phyloP scores from a whole-genome alignment of 1,140 invertebrate genomes.

The Plectus sambesii region DNA sequence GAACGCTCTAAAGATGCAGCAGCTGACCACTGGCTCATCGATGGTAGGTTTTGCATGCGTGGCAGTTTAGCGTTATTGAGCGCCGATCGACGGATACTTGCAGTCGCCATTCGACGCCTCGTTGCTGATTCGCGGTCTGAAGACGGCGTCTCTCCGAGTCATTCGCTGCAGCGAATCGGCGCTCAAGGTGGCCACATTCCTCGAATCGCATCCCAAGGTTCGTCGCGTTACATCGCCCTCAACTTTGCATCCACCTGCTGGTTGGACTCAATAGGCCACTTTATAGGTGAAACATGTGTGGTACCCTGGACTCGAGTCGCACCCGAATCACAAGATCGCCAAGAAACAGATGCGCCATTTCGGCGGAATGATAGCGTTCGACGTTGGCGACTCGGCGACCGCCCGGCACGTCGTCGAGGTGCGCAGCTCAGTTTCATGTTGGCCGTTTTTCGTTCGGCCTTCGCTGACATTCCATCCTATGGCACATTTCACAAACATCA shows the following conservation, averaged over 20 bases:
- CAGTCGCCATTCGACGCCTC: conserved; percentile 44
- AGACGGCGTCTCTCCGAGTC: conserved; percentile 46
- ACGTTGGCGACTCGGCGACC: too few relatives aligned
- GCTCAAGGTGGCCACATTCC: conserved; percentile 44
- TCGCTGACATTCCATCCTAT: too few relatives aligned
- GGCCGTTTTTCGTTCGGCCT: too few relatives aligned
- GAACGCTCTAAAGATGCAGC: too few relatives aligned
- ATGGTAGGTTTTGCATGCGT: too few relatives aligned
- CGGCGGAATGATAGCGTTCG: conserved; percentile 48
- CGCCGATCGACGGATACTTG: not conserved
- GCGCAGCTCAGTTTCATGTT: too few relatives aligned
- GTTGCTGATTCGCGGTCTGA: conserved; percentile 44
- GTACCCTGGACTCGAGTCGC: conserved; percentile 47
- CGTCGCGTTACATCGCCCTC: conserved; percentile 16
- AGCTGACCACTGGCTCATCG: too few relatives aligned
- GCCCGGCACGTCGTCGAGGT: too few relatives aligned
- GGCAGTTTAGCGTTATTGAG: conserved; percentile 4
- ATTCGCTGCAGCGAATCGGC: conserved; percentile 47
- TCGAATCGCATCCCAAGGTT: conserved; percentile 45
- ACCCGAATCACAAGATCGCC: conserved; percentile 48
- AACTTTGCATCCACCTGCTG: not conserved
- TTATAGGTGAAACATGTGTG: too few relatives aligned
- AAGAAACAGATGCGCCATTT: conserved; percentile 46
- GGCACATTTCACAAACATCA: too few relatives aligned
- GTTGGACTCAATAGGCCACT: conserved; percentile 1